Conservation (phyloP, 2,888 invertebrate genomes). For the Thalpophila matura region DNA sequence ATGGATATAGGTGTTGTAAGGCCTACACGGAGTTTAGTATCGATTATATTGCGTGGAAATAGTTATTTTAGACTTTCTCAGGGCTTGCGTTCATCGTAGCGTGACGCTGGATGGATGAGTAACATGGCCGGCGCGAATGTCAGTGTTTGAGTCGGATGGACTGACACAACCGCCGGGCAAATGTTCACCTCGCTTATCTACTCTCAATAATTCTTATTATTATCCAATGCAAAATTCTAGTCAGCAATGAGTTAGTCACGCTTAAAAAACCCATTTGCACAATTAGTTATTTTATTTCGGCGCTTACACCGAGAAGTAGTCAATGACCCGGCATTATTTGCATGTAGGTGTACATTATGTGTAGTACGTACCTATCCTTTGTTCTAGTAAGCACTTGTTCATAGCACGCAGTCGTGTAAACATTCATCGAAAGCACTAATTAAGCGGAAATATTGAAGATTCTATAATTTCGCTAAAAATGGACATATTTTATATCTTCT, state of each 20-base stretch:
- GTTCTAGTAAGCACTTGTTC: constrained; percentile 71
- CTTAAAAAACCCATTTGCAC: constrained; percentile 61
- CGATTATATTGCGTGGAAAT: constrained; percentile 78
- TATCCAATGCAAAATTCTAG: constrained; percentile 61
- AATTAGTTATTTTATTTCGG: constrained; percentile 75
- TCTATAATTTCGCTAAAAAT: constrained; percentile 51
- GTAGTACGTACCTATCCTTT: constrained; percentile 78
- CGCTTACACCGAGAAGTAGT: constrained; percentile 76
- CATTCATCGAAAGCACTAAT: constrained; percentile 46
- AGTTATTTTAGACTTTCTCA: constrained; percentile 83
- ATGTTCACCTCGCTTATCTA: constrained; percentile 68
- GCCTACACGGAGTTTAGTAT: constrained; percentile 67
- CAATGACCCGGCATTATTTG: constrained; percentile 88
- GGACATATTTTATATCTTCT: constrained; percentile 63
- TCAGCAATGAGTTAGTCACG: constrained; percentile 60
- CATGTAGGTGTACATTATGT: constrained; percentile 79
- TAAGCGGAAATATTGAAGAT: constrained; percentile 65
- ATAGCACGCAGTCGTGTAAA: constrained; percentile 40
- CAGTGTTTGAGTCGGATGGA: constrained; percentile 75
- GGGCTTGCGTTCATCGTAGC: constrained; percentile 83
- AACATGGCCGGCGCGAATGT: constrained; percentile 89
- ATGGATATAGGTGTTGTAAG: constrained; percentile 57
- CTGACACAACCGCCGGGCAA: constrained; percentile 78
- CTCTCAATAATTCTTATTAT: constrained; percentile 51
- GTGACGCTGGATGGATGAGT: constrained; percentile 85